Base-by-base conservation (phyloP, 2,113 vertebrate genomes). In the Eulemur macaco region DNA sequence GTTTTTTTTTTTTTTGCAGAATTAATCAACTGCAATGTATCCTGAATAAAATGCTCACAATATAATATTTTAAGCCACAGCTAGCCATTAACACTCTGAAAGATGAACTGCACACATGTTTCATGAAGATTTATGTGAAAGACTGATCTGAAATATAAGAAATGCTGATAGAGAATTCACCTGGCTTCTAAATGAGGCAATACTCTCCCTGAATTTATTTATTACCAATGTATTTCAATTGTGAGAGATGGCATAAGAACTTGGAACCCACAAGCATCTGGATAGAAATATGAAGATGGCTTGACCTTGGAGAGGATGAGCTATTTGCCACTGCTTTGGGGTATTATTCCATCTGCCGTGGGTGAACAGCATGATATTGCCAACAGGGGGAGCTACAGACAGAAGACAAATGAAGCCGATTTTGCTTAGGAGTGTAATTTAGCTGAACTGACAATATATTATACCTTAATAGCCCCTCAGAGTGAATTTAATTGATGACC, bases 371-470 rank as follows among this genome's bases (percentile, higher is more conserved):
- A 31, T 95, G 97, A 95, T 91, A 69, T 69, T 91, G 50, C 97
- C 97, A 97, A 97, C 96, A 98, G 97, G 89, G 97, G 96, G 97
- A 96, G 97, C 95, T 95, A 77, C 58, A 97, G 91, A 97, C 82
- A 96, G 93, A 63, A 97, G 95, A 97, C 50, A 96, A 96, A 97
- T 97, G 94, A 96, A 94, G 39, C 47, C 0, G 14, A 84, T 82
- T 96, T 95, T 91, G 73, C 58, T 89, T 80, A 86, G 78, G 82
- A 94, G 37, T 89, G 73, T 96, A 97, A 96, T 97, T 95, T 89
- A 95, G 95, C 95, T 87, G 83, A 96, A 94, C 21, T 86, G 93
- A 96, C 95, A 86, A 97, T 97, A 96, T 86, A 91, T 96, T 98
- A 96, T 86, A 95, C 84, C 82, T 96, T 97, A 97, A 97, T 97